Percentiles rank a stretch among this genome's conserved stretches.
Evolutionary conservation across 2,797 vertebrate species (phyloP).

Genomic region (Gymnopithys bicolor): DNA sequence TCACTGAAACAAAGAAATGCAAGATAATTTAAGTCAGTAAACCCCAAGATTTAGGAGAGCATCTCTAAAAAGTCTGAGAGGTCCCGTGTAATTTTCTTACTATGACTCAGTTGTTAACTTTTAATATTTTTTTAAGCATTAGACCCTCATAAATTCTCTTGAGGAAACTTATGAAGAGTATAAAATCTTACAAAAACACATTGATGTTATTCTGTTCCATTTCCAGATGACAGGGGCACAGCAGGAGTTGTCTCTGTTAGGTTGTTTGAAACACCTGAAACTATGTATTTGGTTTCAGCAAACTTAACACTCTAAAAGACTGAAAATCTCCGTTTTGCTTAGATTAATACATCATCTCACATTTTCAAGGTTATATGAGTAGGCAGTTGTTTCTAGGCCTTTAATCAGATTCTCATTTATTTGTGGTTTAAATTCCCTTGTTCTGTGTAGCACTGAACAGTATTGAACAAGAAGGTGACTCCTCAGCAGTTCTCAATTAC

Average conservation of each 20-base stretch:
- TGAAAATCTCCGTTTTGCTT: background rate
- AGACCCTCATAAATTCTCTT: background rate
- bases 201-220: background rate
- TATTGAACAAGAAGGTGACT: background rate
- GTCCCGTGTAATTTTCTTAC: background rate
- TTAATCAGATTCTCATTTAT: background rate
- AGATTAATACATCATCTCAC: background rate
- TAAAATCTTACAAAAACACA: background rate
- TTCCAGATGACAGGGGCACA: background rate
- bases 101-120: background rate
- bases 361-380: background rate
- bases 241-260: background rate
- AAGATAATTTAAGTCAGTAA: background rate
- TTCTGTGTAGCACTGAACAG: background rate
- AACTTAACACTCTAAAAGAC: background rate
- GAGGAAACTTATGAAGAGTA: background rate
- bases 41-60: background rate
- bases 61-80: background rate
- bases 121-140: background rate
- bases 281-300: background rate
- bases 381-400: background rate
- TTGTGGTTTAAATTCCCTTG: background rate
- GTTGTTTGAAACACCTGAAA: background rate
- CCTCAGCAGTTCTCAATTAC: background rate
- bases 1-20: background rate